Evolutionary conservation across 2,797 vertebrate genomes (phyloP), one percentile per base, ranked within the genome.

Genomic region (Neoniphon sammara): DNA sequence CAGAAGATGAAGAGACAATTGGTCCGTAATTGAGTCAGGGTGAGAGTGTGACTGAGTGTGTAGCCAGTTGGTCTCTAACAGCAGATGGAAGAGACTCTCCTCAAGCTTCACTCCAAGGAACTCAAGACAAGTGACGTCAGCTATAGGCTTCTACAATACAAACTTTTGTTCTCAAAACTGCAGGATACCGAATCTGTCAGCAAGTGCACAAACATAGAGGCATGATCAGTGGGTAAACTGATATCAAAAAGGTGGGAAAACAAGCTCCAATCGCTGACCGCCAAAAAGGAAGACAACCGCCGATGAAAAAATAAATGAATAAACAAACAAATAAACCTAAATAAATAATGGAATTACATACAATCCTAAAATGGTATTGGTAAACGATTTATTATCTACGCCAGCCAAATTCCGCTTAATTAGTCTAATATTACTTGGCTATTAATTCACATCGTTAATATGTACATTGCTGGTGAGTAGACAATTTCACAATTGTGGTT

Each of bases 41-140:
- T 67, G 78, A 20, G 76, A 71, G 88, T 77, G 84, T 75, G 83
- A 72, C 88, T 66, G 82, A 25, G 69, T 66, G 85, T 69, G 89
- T 76, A 78, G 70, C 54, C 71, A 84, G 85, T 90, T 87, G 93
- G 85, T 91, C 87, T 92, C 90, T 88, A 81, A 75, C 89, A 85
- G 91, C 94, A 91, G 91, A 93, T 93, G 89, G 91, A 93, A 91
- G 91, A 90, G 92, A 85, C 91, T 91, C 93, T 92, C 63, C 76
- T 83, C 93, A 87, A 27, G 90, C 88, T 91, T 91, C 94, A 89
- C 93, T 93, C 93, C 92, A 86, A 91, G 93, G 93, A 93, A 93
- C 92, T 88, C 77, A 21, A 39, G 44, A 66, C 64, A 78, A 91
- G 94, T 97, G 96, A 97, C 96, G 96, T 97, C 96, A 96, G 79